Conservation (phyloP, 2,888 invertebrate genomes). For the Sycophila texana region DNA sequence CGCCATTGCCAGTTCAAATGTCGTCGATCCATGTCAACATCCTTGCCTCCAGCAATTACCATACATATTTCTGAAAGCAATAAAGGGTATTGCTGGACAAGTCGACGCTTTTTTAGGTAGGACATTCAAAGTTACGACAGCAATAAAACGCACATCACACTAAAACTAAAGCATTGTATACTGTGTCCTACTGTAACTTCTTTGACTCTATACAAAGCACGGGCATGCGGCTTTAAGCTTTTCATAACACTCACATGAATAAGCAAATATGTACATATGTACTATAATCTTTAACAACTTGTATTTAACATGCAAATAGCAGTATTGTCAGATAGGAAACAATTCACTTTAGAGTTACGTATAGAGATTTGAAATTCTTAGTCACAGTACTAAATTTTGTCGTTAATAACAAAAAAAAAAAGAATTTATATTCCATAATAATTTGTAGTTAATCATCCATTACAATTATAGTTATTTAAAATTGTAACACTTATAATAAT, state of each 20-base stretch:
- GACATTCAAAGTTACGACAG: not conserved
- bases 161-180: conserved; percentile 43
- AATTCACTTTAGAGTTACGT: not conserved
- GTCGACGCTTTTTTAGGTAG: conserved; percentile 97
- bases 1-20: conserved; percentile 85
- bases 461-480: no score
- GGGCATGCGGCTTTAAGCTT: conserved; percentile 43
- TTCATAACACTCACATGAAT: conserved; percentile 36
- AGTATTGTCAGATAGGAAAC: not conserved
- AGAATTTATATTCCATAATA: not conserved
- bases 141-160: conserved; percentile 42
- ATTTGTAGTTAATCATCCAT: no score
- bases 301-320: not conserved
- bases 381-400: not conserved
- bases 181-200: conserved; percentile 51
- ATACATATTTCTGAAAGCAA: conserved; percentile 93
- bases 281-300: conserved; percentile 8
- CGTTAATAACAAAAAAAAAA: not conserved
- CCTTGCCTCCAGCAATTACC: conserved; percentile 90
- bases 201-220: conserved; percentile 50
- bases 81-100: conserved; percentile 93
- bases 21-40: conserved; percentile 93
- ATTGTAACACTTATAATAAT: no score
- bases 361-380: no score
- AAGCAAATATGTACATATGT: conserved; percentile 40